These are phyloP conservation scores for Cepaea nemoralis DNA, from an alignment of 1,140 invertebrate genomes.

Conservation along the genomic window DNA sequence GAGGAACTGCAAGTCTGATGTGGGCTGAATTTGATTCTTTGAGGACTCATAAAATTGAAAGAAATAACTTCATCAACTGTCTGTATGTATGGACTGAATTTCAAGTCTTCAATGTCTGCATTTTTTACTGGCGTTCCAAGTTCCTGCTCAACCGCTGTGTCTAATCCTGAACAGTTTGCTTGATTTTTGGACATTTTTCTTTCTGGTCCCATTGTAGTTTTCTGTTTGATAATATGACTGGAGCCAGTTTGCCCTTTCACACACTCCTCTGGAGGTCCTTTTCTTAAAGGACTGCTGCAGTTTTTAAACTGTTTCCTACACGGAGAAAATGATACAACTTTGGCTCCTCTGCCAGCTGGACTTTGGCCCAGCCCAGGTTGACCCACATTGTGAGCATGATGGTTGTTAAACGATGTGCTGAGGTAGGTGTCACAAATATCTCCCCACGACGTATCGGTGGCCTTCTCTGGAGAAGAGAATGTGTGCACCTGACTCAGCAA, in stretches of 20 bases:
- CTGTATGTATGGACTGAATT: neutral
- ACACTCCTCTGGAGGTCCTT: neutral
- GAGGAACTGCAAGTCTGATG: neutral
- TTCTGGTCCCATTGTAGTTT: neutral
- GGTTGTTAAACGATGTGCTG: slow-evolving; percentile 21
- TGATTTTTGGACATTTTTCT: neutral
- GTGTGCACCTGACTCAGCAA: slow-evolving; percentile 30
- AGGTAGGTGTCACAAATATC: slow-evolving; percentile 45
- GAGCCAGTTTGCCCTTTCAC: neutral
- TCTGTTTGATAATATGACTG: neutral
- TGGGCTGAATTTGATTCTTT: slow-evolving; percentile 5
- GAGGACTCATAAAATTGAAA: slow-evolving; percentile 14
- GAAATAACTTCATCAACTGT: slow-evolving; percentile 4
- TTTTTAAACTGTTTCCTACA: neutral
- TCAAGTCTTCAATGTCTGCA: neutral
- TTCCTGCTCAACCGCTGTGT: neutral
- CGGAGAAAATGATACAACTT: neutral
- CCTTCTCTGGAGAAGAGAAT: slow-evolving; percentile 43
- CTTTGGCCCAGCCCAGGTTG: neutral
- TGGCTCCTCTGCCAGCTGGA: neutral
- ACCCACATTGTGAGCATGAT: neutral
- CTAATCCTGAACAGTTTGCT: neutral
- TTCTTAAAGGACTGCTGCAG: neutral
- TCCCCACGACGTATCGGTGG: slow-evolving; percentile 45
- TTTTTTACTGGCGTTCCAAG: neutral